These are phyloP conservation scores for Apodemia duryi DNA, from an alignment of 2,888 invertebrate genomes.

Conservation along the genomic window DNA sequence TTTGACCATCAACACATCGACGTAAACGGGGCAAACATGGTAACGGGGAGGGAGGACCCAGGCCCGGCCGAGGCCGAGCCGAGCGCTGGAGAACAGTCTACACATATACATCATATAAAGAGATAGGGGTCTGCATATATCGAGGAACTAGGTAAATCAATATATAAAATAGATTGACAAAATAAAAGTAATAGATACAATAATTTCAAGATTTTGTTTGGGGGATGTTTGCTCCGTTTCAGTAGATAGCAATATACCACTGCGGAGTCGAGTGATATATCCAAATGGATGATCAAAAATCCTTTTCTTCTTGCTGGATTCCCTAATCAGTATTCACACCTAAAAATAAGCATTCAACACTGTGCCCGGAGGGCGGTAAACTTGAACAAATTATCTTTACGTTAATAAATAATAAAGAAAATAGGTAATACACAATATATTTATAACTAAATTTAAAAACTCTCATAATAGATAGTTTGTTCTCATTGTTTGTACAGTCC, in stretches of 20 bases:
- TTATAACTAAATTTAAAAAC: constrained; percentile 28
- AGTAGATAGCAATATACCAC: constrained; percentile 64
- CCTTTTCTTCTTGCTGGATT: constrained; percentile 78
- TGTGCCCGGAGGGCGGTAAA: constrained; percentile 54
- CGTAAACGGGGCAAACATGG: constrained; percentile 75
- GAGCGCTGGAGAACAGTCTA: not conserved
- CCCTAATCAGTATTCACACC: constrained; percentile 59
- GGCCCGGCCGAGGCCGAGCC: not conserved
- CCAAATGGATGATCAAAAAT: constrained; percentile 83
- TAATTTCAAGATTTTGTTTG: not conserved
- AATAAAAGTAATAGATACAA: constrained; percentile 12
- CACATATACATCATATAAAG: constrained; percentile 31
- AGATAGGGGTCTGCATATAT: not conserved
- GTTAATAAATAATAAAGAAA: constrained; percentile 42
- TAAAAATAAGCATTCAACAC: constrained; percentile 75
- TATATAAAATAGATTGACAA: constrained; percentile 9
- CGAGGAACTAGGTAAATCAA: not conserved
- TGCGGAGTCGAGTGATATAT: constrained; percentile 64
- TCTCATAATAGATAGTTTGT: constrained; percentile 67
- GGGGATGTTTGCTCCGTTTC: constrained; percentile 76
- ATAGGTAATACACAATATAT: constrained; percentile 38
- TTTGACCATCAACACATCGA: constrained; percentile 84
- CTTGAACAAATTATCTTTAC: constrained; percentile 76
- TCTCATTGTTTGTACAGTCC: constrained; percentile 49
- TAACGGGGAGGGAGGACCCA: constrained; percentile 17